Percentiles rank a stretch among this genome's conserved stretches.
Evolutionary conservation across 1,140 invertebrate genomes (phyloP).

Genomic region (Drosophila navojoa): DNA sequence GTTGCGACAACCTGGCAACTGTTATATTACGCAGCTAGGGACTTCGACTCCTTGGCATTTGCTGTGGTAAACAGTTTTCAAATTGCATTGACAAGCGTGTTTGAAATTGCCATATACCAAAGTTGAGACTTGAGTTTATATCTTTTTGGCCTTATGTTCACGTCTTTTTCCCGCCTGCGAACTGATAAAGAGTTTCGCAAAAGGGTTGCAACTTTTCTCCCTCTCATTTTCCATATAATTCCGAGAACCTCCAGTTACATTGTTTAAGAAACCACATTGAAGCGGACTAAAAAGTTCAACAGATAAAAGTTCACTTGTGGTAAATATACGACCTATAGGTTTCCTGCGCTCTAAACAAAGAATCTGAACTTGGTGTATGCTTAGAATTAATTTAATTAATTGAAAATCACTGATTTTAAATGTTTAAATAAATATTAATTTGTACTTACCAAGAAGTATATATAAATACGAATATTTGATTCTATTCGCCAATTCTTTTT

Average conservation of each 20-base stretch:
- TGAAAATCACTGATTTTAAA: too few relatives aligned
- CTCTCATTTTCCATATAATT: neutral
- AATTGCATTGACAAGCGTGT: constrained; percentile 26
- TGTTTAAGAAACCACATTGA: neutral
- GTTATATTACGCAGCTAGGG: neutral
- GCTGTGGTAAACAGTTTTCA: constrained; percentile 29
- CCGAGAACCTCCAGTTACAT: neutral
- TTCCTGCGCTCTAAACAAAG: too few relatives aligned
- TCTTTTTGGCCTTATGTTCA: constrained; percentile 11
- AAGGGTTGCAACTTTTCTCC: neutral
- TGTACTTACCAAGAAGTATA: neutral
- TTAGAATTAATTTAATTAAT: too few relatives aligned
- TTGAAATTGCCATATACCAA: constrained; percentile 6
- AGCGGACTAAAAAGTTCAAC: constrained; percentile 10
- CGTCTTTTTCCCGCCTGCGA: neutral
- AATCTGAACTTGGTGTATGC: too few relatives aligned
- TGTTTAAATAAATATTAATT: neutral
- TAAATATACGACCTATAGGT: neutral
- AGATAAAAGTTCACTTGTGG: neutral
- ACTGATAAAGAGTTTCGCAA: constrained; percentile 3
- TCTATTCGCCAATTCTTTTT: too few relatives aligned
- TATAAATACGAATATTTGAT: neutral
- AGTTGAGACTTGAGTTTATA: constrained; percentile 28
- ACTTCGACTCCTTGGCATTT: constrained; percentile 22
- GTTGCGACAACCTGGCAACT: constrained; percentile 30